A percentile compares a stretch with the other conserved stretches of the same genome.
phyloP scores from a whole-genome alignment of 2,797 vertebrate species.

The Lophius americanus region DNA sequence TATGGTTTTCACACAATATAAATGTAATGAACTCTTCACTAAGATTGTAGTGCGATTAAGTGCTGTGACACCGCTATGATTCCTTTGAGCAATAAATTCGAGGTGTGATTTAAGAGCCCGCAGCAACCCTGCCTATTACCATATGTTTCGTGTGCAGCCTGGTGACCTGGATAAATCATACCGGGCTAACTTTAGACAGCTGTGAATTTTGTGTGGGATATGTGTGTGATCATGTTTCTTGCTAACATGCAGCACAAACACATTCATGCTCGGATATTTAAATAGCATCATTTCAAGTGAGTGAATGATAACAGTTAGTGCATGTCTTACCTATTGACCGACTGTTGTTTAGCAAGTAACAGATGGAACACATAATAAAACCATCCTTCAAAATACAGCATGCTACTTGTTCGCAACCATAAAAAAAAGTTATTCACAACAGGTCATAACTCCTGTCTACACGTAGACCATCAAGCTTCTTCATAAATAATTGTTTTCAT shows the following conservation, averaged over 20 bases:
- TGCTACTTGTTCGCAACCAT: slow-evolving; percentile 14
- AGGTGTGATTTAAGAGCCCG: slow-evolving; percentile 30
- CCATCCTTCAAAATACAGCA: slow-evolving; percentile 28
- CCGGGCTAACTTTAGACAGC: slow-evolving; percentile 34
- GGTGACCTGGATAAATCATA: slow-evolving; percentile 53
- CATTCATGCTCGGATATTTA: slow-evolving; percentile 13
- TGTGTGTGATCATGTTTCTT: slow-evolving; percentile 31
- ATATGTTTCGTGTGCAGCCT: slow-evolving; percentile 39
- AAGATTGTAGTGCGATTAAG: slow-evolving; percentile 29
- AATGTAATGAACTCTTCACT: slow-evolving; percentile 37
- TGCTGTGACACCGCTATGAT: slow-evolving; percentile 22
- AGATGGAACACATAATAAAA: slow-evolving; percentile 32
- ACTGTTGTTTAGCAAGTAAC: slow-evolving; percentile 50
- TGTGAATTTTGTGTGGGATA: slow-evolving; percentile 34
- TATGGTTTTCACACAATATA: slow-evolving; percentile 38
- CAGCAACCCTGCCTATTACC: slow-evolving; percentile 21
- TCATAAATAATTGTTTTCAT: slow-evolving; percentile 24
- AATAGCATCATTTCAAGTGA: slow-evolving; percentile 48
- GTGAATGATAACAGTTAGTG: slow-evolving; percentile 22
- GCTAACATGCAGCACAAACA: slow-evolving; percentile 39
- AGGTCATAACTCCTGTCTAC: slow-evolving; percentile 15
- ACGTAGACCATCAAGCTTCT: slow-evolving; percentile 24
- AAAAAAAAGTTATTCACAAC: slow-evolving; percentile 36
- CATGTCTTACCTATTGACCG: slow-evolving; percentile 40
- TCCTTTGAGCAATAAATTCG: slow-evolving; percentile 51